Evolutionary conservation across 2,797 vertebrate species (phyloP).

Genomic region (Acanthopagrus latus): DNA sequence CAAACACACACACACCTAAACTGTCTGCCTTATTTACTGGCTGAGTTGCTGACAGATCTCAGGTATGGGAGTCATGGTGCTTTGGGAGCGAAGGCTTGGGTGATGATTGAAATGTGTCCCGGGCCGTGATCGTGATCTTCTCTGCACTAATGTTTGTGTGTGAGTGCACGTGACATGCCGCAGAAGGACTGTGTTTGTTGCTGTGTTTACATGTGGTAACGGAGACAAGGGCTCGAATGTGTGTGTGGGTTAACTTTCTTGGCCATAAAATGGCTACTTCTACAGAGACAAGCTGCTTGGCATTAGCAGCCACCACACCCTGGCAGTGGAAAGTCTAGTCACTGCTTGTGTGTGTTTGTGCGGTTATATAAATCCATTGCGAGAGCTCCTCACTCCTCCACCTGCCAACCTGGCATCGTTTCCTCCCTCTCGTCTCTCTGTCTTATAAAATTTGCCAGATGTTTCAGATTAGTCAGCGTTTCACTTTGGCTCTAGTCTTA

Average conservation of each 20-base stretch:
- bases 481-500: conserved; percentile 71
- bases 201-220: conserved; percentile 27
- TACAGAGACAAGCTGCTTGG: conserved; percentile 44
- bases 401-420: conserved; percentile 74
- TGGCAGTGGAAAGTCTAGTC: conserved; percentile 51
- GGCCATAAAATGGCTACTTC: conserved; percentile 19
- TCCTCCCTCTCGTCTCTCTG: conserved; percentile 37
- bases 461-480: conserved; percentile 80
- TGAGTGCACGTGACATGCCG: not conserved
- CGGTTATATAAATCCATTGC: conserved; percentile 51
- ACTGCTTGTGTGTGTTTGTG: conserved; percentile 43
- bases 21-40: conserved; percentile 70
- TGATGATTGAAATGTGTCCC: conserved; percentile 63
- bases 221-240: conserved; percentile 21
- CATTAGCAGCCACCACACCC: conserved; percentile 50
- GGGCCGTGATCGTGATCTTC: conserved; percentile 25
- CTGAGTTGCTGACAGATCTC: conserved; percentile 77
- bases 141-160: conserved; percentile 21
- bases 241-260: conserved; percentile 48
- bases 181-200: not conserved
- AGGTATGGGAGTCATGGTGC: conserved; percentile 48
- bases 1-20: conserved; percentile 38
- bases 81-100: conserved; percentile 45
- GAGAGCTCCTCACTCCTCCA: conserved; percentile 66
- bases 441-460: conserved; percentile 76